A percentile compares a stretch with the other conserved stretches of the same genome.
These are phyloP conservation scores for Formica aserva DNA, from an alignment of 2,888 invertebrate genomes.

Conservation along the genomic window DNA sequence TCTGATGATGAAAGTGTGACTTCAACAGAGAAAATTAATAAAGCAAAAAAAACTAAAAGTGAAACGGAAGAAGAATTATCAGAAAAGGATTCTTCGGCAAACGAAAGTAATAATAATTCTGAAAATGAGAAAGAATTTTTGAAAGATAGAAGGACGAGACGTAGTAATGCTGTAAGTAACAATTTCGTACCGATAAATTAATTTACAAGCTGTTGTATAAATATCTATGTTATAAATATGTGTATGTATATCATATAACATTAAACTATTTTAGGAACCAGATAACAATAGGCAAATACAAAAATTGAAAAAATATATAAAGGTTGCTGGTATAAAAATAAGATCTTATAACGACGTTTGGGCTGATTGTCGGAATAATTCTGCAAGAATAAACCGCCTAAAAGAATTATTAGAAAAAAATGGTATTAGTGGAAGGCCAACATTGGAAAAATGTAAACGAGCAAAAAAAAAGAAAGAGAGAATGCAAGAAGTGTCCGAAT, in stretches of 20 bases:
- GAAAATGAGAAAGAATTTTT: slow-evolving; percentile 51
- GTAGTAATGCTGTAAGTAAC: slow-evolving; percentile 62
- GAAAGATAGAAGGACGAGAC: slow-evolving; percentile 36
- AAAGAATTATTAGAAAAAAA: slow-evolving; percentile 78
- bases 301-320: slow-evolving; percentile 77
- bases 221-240: background rate
- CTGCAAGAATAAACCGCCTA: slow-evolving; percentile 74
- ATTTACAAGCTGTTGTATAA: background rate
- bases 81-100: slow-evolving; percentile 62
- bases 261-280: slow-evolving; percentile 66
- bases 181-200: slow-evolving; percentile 14
- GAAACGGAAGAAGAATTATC: slow-evolving; percentile 60
- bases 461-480: slow-evolving; percentile 75
- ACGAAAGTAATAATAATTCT: slow-evolving; percentile 66
- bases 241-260: background rate
- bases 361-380: slow-evolving; percentile 76
- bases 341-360: slow-evolving; percentile 78
- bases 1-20: slow-evolving; percentile 61
- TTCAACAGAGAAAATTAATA: slow-evolving; percentile 40
- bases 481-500: slow-evolving; percentile 75
- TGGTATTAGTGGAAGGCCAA: slow-evolving; percentile 79
- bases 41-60: slow-evolving; percentile 31
- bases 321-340: slow-evolving; percentile 78
- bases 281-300: slow-evolving; percentile 75
- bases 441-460: slow-evolving; percentile 80